Evolutionary conservation across 2,113 vertebrate genomes (phyloP).

Genomic region (Plectropomus leopardus): DNA sequence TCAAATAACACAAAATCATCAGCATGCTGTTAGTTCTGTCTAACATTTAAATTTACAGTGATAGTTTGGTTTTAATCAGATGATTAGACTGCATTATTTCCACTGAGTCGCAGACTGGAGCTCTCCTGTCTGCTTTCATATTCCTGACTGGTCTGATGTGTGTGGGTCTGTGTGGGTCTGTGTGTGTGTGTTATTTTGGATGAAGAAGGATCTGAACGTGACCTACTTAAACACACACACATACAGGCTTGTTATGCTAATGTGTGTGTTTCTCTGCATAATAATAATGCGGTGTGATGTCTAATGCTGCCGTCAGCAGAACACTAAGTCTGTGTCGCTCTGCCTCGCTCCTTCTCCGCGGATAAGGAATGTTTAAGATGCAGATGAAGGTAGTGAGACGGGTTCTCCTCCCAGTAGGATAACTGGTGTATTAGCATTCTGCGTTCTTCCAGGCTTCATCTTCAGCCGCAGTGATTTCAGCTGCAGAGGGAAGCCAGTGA

Average conservation of each 20-base stretch:
- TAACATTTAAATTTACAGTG: neutral
- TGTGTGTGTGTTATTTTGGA: slow-evolving; percentile 57
- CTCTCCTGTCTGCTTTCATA: slow-evolving; percentile 61
- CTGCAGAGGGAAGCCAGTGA: slow-evolving; percentile 38
- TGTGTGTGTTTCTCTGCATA: slow-evolving; percentile 70
- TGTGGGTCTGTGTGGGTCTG: slow-evolving; percentile 22
- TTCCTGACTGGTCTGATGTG: slow-evolving; percentile 49
- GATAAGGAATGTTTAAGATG: slow-evolving; percentile 60
- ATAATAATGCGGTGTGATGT: slow-evolving; percentile 73
- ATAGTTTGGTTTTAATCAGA: neutral
- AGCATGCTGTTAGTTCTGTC: neutral
- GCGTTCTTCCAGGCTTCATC: slow-evolving; percentile 19
- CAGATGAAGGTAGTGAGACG: slow-evolving; percentile 55
- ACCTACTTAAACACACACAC: slow-evolving; percentile 69
- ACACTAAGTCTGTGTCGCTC: slow-evolving; percentile 37
- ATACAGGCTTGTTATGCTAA: slow-evolving; percentile 66
- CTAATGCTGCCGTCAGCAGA: slow-evolving; percentile 71
- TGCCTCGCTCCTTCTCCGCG: slow-evolving; percentile 29
- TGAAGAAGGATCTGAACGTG: slow-evolving; percentile 64
- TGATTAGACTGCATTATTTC: slow-evolving; percentile 5
- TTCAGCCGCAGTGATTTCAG: slow-evolving; percentile 30
- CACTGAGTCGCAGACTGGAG: slow-evolving; percentile 22
- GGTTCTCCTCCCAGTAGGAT: slow-evolving; percentile 66
- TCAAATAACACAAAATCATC: neutral
- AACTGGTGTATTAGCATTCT: slow-evolving; percentile 55